These are phyloP conservation scores for Crocidura indochinensis DNA, from an alignment of 2,797 vertebrate genomes.

Conservation along the genomic window DNA sequence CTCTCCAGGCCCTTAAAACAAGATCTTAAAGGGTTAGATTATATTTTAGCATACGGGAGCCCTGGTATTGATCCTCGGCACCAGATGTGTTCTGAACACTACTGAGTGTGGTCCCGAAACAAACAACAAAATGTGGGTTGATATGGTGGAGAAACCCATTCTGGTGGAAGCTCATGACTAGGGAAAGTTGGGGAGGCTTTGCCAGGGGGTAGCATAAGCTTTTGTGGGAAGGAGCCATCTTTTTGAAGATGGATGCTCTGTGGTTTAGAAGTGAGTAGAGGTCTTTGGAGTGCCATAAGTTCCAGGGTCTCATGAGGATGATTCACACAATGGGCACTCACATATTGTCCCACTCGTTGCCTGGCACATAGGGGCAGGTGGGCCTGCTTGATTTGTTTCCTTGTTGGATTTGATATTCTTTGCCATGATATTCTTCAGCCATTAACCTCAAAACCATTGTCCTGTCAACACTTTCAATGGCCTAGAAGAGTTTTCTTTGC, in stretches of 20 bases:
- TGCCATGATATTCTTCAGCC: background rate
- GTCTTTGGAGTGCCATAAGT: background rate
- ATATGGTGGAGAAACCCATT: background rate
- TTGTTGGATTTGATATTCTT: background rate
- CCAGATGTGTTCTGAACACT: background rate
- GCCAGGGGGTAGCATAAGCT: background rate
- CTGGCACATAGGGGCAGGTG: background rate
- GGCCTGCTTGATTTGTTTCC: background rate
- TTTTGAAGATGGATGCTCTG: background rate
- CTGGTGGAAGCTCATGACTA: background rate
- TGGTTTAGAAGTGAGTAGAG: background rate
- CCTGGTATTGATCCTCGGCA: background rate
- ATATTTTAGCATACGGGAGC: background rate
- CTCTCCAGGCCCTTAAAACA: no score
- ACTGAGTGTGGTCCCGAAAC: no score
- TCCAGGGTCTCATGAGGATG: background rate
- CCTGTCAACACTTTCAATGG: background rate
- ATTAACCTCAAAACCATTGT: background rate
- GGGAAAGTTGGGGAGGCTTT: background rate
- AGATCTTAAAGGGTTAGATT: no score
- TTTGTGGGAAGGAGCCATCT: background rate
- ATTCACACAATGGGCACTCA: background rate
- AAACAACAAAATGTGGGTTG: background rate
- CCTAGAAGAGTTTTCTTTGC: background rate
- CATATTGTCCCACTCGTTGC: background rate